phyloP scores from a whole-genome alignment of 2,888 invertebrate genomes.

The Eilema sororculum region DNA sequence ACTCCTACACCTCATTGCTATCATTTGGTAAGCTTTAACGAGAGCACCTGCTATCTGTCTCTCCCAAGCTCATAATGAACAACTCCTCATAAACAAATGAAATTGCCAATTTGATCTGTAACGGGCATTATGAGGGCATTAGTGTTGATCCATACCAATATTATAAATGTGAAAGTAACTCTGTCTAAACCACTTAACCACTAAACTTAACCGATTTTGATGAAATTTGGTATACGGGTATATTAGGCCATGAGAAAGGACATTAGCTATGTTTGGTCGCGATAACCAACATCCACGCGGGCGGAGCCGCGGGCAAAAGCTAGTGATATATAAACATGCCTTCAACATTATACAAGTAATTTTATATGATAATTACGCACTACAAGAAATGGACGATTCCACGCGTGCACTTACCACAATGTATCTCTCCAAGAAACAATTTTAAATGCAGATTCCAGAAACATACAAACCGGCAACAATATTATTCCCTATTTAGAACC shows the following conservation, averaged over 20 bases:
- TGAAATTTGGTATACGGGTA: too few relatives aligned
- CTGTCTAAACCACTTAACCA: too few relatives aligned
- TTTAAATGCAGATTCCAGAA: background rate
- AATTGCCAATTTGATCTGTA: background rate
- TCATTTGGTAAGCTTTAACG: too few relatives aligned
- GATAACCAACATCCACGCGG: too few relatives aligned
- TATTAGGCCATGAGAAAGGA: too few relatives aligned
- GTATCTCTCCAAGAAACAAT: background rate
- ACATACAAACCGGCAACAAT: background rate
- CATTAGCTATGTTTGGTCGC: too few relatives aligned
- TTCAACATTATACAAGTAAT: background rate
- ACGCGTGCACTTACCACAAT: slow-evolving; percentile 2
- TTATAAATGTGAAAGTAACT: too few relatives aligned
- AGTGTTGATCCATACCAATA: background rate
- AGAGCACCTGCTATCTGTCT: too few relatives aligned
- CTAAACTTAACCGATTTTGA: too few relatives aligned
- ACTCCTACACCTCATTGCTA: too few relatives aligned
- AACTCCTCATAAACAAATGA: background rate
- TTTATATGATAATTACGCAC: background rate
- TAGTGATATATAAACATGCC: background rate
- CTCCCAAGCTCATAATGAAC: background rate
- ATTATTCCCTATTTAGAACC: background rate
- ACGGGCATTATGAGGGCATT: background rate
- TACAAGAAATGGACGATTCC: background rate
- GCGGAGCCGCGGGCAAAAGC: too few relatives aligned